Percentiles rank a stretch among this genome's conserved stretches.
These are phyloP conservation scores for Scortum barcoo DNA, from an alignment of 2,113 vertebrate genomes.

Conservation along the genomic window DNA sequence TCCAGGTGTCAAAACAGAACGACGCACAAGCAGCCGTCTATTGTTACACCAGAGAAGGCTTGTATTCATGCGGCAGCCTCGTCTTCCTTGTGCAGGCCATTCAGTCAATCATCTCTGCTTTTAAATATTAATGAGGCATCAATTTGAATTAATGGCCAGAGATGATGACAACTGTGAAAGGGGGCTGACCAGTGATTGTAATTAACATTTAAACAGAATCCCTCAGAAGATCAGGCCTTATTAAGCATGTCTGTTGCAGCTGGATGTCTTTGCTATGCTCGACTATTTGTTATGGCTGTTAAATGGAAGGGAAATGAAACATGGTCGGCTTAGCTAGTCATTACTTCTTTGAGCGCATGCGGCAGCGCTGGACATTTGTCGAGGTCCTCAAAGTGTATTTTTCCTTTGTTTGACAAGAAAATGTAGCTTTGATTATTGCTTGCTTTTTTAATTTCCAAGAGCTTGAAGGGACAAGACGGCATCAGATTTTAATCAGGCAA, in stretches of 20 bases:
- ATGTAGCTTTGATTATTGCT: background rate
- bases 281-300: constrained; percentile 45
- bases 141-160: constrained; percentile 62
- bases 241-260: constrained; percentile 45
- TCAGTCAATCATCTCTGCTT: constrained; percentile 49
- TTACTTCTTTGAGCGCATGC: constrained; percentile 22
- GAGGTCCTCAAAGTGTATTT: constrained; percentile 22
- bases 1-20: constrained; percentile 54
- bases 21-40: constrained; percentile 30
- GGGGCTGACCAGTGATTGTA: constrained; percentile 62
- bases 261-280: constrained; percentile 38
- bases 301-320: constrained; percentile 25
- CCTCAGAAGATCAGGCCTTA: constrained; percentile 50
- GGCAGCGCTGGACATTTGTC: background rate
- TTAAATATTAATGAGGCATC: constrained; percentile 67
- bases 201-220: constrained; percentile 68
- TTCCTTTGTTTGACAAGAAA: background rate
- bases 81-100: constrained; percentile 28
- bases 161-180: constrained; percentile 59
- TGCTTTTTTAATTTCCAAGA: background rate
- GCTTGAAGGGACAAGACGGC: constrained; percentile 7
- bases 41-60: constrained; percentile 41
- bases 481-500: background rate
- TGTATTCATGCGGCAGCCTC: constrained; percentile 20
- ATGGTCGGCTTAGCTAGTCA: background rate